Conservation (phyloP, 2,888 invertebrate species). For the Cantharis nigra region DNA sequence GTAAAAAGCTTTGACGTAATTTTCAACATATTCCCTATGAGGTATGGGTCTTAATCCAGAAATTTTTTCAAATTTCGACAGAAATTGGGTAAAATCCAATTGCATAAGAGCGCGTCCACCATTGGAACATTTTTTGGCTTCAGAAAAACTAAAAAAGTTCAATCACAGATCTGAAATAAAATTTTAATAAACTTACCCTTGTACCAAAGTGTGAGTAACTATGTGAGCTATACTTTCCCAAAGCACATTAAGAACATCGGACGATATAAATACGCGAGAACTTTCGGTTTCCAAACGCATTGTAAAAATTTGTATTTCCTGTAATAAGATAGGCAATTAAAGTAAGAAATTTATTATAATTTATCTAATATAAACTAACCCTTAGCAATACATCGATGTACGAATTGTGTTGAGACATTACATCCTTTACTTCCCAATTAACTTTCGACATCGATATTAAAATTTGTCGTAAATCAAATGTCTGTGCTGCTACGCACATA, state of each 20-base stretch:
- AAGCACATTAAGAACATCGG: conserved; percentile 69
- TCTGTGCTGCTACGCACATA: conserved; percentile 80
- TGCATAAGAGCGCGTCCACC: conserved; percentile 98
- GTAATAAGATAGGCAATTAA: conserved; percentile 30
- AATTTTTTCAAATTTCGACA: conserved; percentile 87
- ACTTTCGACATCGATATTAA: conserved; percentile 88
- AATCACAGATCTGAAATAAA: neutral
- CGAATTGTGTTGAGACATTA: conserved; percentile 90
- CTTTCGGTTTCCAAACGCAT: conserved; percentile 76
- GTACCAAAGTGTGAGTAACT: conserved; percentile 86
- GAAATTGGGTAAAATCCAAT: conserved; percentile 92
- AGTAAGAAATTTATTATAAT: neutral
- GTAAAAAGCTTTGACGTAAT: conserved; percentile 96
- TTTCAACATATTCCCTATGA: conserved; percentile 88
- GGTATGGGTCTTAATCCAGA: conserved; percentile 84
- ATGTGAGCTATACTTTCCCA: conserved; percentile 90
- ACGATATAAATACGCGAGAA: conserved; percentile 71
- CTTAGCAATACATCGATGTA: conserved; percentile 80
- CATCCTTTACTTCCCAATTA: conserved; percentile 93
- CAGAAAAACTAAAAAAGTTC: conserved; percentile 68
- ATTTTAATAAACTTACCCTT: conserved; percentile 68
- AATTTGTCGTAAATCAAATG: conserved; percentile 77
- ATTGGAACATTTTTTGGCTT: conserved; percentile 91
- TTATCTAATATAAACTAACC: conserved; percentile 51
- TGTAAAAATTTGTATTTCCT: conserved; percentile 78